Evolutionary conservation across 30 jellyfish, hydroid and myxozoan genomes (phyloP).

Genomic region (Cassiopea xamachana): DNA sequence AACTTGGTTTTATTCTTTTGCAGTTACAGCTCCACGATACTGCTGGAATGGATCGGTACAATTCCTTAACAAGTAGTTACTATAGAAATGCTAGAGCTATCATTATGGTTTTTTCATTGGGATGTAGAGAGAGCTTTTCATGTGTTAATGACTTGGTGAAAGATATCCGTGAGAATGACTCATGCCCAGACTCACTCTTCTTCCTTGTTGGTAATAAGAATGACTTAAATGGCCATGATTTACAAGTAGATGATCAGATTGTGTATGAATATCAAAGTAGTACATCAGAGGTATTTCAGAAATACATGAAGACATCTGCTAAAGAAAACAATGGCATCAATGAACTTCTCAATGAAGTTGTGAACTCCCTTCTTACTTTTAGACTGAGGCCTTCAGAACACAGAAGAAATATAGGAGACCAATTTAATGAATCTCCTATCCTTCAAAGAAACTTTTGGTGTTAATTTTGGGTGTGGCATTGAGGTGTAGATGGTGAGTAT

Average conservation of each 20-base stretch:
- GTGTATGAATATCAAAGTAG: not conserved
- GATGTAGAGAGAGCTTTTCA: conserved; percentile 21
- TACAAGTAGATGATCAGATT: conserved; percentile 13
- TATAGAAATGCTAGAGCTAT: conserved; percentile 35
- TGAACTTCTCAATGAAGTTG: conserved; percentile 22
- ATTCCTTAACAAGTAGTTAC: conserved; percentile 39
- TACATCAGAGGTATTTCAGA: not conserved
- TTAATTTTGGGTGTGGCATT: not conserved
- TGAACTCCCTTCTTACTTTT: not conserved
- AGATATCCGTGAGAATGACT: conserved; percentile 11
- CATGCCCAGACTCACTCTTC: conserved; percentile 43
- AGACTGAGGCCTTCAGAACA: conserved; percentile 1
- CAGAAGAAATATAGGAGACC: not conserved
- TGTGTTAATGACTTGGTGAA: not conserved
- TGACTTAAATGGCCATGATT: conserved; percentile 1
- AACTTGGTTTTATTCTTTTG: not conserved
- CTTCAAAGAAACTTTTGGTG: not conserved
- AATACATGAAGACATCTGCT: conserved; percentile 27
- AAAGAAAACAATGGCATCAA: conserved; percentile 14
- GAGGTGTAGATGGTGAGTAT: not conserved
- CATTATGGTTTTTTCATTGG: conserved; percentile 20
- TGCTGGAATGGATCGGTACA: conserved; percentile 50
- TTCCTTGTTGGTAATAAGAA: conserved; percentile 51
- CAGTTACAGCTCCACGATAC: conserved; percentile 57
- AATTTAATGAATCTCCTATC: not conserved